Base-by-base conservation (phyloP, 2,888 invertebrate genomes). In the Hipparchia sbordonii region DNA sequence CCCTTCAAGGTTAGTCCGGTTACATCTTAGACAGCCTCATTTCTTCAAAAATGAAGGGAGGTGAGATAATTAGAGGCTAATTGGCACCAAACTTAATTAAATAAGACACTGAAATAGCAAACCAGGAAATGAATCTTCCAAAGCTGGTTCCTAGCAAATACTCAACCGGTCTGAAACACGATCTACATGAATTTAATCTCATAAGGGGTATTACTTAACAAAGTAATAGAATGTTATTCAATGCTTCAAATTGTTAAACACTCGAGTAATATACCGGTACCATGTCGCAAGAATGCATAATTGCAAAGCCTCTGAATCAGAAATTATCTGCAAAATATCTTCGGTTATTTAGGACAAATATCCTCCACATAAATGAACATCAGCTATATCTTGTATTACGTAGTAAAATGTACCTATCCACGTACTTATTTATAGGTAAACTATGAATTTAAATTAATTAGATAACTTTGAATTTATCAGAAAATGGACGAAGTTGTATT, bases 261-360 rank as follows among this genome's bases (percentile, higher is more conserved):
- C 66, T 54, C 13, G 4, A 54, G 13, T 9, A 1, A 9, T 6
- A 56, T 45, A n/a, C 65, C 52, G 33, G 52, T 52, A 33, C 48
- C n/a, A 71, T 59, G 45, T 66, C 33, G 62, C 39, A 66, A 72
- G 46, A 52, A 62, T 52, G 72, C 51, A 72, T 72, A 68, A 66
- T 72, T 75, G 56, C 59, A 57, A 62, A 60, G 63, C 60, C 67
- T n/a, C 12, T 62, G 62, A 67, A 59, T 70, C 59, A 67, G 70
- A 59, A 66, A 71, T 52, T 73, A 73, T 71, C 71, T 54, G 63
- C 51, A 51, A 59, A 68, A 65, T 66, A 63, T 60, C 60, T 56
- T 66, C n/a, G 68, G 70, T 56, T 74, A 74, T 74, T 74, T 71
- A 59, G 72, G 74, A 71, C 74, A 67, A 71, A 66, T 67, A 56